A percentile compares a stretch with the other conserved stretches of the same genome.
phyloP scores from a whole-genome alignment of 1,140 invertebrate genomes.

The Rhagoletis pomonella region DNA sequence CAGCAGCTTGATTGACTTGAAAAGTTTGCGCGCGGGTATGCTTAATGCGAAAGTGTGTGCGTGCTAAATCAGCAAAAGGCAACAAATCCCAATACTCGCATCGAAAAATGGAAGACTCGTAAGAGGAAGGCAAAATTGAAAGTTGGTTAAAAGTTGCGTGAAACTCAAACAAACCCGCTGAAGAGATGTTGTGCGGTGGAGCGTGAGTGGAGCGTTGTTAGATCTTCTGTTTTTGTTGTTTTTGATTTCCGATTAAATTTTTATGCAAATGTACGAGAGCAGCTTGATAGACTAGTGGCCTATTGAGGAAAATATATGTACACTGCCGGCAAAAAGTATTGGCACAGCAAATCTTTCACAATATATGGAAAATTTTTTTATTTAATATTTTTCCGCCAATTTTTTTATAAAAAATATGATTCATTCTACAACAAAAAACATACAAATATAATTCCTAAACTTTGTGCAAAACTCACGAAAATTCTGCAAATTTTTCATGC shows the following conservation, averaged over 20 bases:
- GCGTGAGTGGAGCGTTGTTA: not conserved
- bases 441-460: too few species aligned
- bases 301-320: not conserved
- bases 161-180: constrained; percentile 40
- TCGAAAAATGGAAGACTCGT: not conserved
- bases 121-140: constrained; percentile 18
- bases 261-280: not conserved
- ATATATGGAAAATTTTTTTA: too few species aligned
- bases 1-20: constrained; percentile 45
- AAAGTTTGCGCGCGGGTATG: not conserved
- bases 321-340: too few species aligned
- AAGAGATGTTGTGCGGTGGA: not conserved
- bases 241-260: constrained; percentile 42
- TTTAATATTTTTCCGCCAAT: too few species aligned
- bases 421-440: too few species aligned
- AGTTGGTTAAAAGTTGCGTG: constrained; percentile 42
- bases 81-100: constrained; percentile 20
- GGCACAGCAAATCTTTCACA: too few species aligned
- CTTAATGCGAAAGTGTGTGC: not conserved
- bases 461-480: too few species aligned
- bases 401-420: too few species aligned
- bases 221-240: not conserved
- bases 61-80: constrained; percentile 47
- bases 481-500: too few species aligned
- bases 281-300: not conserved